Evolutionary conservation across 1,140 invertebrate species (phyloP), one percentile per base, ranked within the genome.

Genomic region (Notospermus geniculatus): DNA sequence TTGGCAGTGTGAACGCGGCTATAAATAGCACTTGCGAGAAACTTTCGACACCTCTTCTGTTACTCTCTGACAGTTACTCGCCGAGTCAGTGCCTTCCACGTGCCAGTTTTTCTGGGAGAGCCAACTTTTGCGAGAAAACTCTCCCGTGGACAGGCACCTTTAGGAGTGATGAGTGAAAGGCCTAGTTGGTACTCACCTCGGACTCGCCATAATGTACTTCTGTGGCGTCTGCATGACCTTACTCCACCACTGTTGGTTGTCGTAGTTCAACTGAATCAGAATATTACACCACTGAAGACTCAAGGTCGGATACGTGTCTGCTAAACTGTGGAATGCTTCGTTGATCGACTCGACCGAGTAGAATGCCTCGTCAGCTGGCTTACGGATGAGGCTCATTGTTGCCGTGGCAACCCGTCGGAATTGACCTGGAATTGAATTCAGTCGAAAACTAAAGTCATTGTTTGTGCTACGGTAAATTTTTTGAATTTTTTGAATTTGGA

Each of bases 231-330:
- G 79, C 50, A 88, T 77, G 29, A 87, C 77, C n/a, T 79, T 74
- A 1, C 82, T 82, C 88, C 88, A 90, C 70, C 88, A 87, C 0
- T 65, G 66, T 50, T 84, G 80, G 59, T 86, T 82, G 60, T 86
- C 86, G 71, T 85, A 88, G 62, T 88, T 86, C 25, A 90, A 73
- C 11, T 89, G 69, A 1, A 87, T 87, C 63, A 90, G 82, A n/a
- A 90, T 67, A 67, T 89, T 87, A 54, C 84, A 85, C 88, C 88
- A 91, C 39, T 88, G 86, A 55, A 88, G 83, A 0, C 85, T 84
- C n/a, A 90, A 69, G 27, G 85, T 78, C 1, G 89, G 88, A 65
- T 83, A 85, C 5, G 69, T 75, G 60, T 62, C 80, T 65, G 75
- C 82, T 61, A 85, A 64, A 27, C 80, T 79, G 19, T 86, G 50